These are phyloP conservation scores for Chrysotoxum bicinctum DNA, from an alignment of 2,888 invertebrate genomes.

Conservation along the genomic window DNA sequence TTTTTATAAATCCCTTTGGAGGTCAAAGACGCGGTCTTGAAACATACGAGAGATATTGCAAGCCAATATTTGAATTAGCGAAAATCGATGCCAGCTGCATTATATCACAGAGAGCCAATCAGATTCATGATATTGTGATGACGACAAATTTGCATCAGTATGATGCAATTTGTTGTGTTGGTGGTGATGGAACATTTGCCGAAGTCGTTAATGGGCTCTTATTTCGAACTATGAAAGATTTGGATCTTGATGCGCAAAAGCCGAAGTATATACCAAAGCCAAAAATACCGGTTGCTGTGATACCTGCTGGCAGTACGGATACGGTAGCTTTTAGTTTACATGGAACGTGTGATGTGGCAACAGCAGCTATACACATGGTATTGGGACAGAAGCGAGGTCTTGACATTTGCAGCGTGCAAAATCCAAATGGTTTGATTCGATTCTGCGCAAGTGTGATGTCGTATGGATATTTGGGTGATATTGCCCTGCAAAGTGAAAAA, in stretches of 20 bases:
- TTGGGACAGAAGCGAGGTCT: constrained; percentile 88
- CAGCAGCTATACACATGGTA: constrained; percentile 91
- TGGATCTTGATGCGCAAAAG: constrained; percentile 76
- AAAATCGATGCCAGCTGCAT: constrained; percentile 86
- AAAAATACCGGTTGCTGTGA: constrained; percentile 82
- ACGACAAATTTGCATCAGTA: constrained; percentile 84
- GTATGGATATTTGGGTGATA: constrained; percentile 93
- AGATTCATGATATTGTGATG: constrained; percentile 87
- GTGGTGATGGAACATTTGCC: constrained; percentile 93
- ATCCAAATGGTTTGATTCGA: constrained; percentile 84
- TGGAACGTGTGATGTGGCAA: constrained; percentile 90
- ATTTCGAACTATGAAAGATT: constrained; percentile 83
- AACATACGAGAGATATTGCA: constrained; percentile 88
- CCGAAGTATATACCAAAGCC: constrained; percentile 80
- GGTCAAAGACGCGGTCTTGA: constrained; percentile 88
- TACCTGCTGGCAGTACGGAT: constrained; percentile 90
- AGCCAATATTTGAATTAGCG: constrained; percentile 85
- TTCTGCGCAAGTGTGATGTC: constrained; percentile 90
- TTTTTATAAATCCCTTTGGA: constrained; percentile 93
- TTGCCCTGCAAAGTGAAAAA: constrained; percentile 89
- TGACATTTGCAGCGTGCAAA: constrained; percentile 88
- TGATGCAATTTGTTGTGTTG: constrained; percentile 90
- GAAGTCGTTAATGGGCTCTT: constrained; percentile 89
- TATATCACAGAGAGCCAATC: constrained; percentile 89
- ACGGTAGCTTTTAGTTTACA: constrained; percentile 90